Evolutionary conservation across 2,888 invertebrate species (phyloP).

Genomic region (Atrina japonica): DNA sequence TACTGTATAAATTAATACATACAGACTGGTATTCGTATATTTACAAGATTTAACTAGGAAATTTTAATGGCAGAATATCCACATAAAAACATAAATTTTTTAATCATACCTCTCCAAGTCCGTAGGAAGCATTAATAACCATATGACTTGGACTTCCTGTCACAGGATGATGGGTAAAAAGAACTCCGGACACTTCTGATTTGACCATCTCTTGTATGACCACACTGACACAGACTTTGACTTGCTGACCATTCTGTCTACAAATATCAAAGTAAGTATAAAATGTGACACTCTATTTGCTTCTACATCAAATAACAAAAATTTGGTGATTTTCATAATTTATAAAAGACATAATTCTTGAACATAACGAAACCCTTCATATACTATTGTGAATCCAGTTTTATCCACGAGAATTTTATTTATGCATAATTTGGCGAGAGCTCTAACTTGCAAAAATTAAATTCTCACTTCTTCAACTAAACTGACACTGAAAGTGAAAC

Average conservation of each 20-base stretch:
- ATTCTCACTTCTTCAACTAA: too few relatives aligned
- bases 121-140: conserved; percentile 90
- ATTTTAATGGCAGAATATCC: too few relatives aligned
- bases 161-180: conserved; percentile 90
- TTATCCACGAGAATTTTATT: too few relatives aligned
- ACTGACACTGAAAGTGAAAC: too few relatives aligned
- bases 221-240: conserved; percentile 88
- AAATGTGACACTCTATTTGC: background rate
- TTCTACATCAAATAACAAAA: background rate
- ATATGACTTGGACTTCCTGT: conserved; percentile 86
- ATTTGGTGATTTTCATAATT: background rate
- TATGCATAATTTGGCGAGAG: too few relatives aligned
- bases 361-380: background rate
- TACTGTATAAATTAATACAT: too few relatives aligned
- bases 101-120: conserved; percentile 88
- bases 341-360: background rate
- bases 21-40: too few relatives aligned
- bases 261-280: background rate
- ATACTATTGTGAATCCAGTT: background rate
- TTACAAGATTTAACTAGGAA: too few relatives aligned
- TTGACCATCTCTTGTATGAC: conserved; percentile 90
- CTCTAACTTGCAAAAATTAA: too few relatives aligned
- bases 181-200: conserved; percentile 87
- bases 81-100: too few relatives aligned
- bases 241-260: conserved; percentile 88